Conservation (phyloP, 2,888 invertebrate genomes). For the Coelogynopora nodosa region DNA sequence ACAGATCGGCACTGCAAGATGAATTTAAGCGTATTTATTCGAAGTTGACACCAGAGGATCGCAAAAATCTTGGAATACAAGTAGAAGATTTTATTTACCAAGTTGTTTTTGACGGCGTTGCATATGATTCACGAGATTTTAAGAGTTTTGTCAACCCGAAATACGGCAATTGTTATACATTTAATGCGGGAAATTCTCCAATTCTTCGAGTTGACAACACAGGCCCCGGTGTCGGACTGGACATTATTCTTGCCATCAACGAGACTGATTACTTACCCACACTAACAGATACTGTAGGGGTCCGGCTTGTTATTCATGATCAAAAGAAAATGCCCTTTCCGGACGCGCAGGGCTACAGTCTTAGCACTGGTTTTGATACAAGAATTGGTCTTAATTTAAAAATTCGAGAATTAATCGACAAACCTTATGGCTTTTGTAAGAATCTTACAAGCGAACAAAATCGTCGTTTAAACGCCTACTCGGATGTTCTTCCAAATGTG, state of each 20-base stretch:
- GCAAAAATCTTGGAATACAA: background rate
- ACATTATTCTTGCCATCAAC: slow-evolving; percentile 33
- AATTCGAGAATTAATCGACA: background rate
- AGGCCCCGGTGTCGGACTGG: slow-evolving; percentile 2
- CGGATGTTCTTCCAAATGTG: background rate
- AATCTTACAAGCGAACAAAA: background rate
- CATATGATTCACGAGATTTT: background rate
- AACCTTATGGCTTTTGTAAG: slow-evolving; percentile 16
- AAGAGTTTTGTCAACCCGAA: slow-evolving; percentile 11
- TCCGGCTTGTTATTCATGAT: slow-evolving; percentile 40
- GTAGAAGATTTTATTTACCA: background rate
- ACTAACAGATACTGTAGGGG: slow-evolving; percentile 39
- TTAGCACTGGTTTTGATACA: slow-evolving; percentile 35
- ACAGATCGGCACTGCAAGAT: background rate
- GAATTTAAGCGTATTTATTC: slow-evolving; percentile 1
- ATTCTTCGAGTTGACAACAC: background rate
- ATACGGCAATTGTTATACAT: slow-evolving; percentile 42
- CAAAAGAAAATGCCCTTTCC: slow-evolving; percentile 43
- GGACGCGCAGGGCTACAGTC: slow-evolving; percentile 33
- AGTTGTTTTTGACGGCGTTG: background rate
- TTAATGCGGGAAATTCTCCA: slow-evolving; percentile 27
- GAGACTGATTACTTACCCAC: slow-evolving; percentile 38
- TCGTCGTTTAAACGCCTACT: background rate
- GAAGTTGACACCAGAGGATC: background rate
- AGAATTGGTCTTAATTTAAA: slow-evolving; percentile 35